Evolutionary conservation across 1,140 invertebrate species (phyloP), one percentile per base, ranked within the genome.

Genomic region (Drosophila biarmipes): DNA sequence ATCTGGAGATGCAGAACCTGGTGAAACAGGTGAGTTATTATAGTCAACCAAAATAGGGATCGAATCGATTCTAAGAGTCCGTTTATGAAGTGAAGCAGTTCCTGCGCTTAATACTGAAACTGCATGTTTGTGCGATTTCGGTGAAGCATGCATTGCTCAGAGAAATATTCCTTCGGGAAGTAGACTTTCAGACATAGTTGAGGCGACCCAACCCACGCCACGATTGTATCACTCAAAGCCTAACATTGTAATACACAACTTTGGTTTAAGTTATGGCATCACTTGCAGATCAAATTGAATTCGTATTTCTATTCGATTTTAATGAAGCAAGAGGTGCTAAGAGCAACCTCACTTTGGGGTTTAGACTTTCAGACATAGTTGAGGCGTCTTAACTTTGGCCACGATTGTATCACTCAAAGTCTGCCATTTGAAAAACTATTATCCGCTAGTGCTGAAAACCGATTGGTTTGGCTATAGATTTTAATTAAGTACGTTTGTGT

Each of bases 1-100:
- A 98, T 93, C 93, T 95, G 75, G 96, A 98, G 93, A 94, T 98
- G 61, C 95, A 96, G 56, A 94, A 95, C 92, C 92, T 98, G 11
- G 95, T 97, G 69, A 95, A 96, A 91, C 96, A 98, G 95, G 97
- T 98, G 93, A 68, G 89, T 71, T 10, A 24, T 42, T 19, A 27
- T 48, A 15, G 24, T 8, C 7, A 7, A 24, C 27, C 27, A 7
- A 6, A 10, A 10, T 7, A 8, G 29, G 7, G 29, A 10, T 24
- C 4, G 4, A 43, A 1, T 31, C 3, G 10, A 19, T 6, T 15
- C 12, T 15, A 0, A 6, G 7, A 37, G 29, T 8, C 34, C 11
- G n/a, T 31, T 19, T 0, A 6, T 3, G 14, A 29, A 12, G 15
- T 43, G 51, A 4, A 63, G 63, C 81, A 67, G 17, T 15, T 34